Base-by-base conservation (phyloP, 1,140 invertebrate genomes). In the Calliphora vicina region DNA sequence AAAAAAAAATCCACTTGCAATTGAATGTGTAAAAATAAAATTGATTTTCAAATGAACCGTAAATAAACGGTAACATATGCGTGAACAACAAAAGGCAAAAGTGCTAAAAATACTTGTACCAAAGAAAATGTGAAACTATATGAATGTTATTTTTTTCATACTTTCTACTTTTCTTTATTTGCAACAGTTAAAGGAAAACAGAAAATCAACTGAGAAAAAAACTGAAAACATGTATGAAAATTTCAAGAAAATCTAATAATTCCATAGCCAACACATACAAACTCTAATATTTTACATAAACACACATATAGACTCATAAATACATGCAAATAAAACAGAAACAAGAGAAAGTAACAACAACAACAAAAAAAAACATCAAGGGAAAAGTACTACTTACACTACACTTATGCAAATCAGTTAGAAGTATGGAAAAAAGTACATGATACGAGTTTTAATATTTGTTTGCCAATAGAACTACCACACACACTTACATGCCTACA, bases 41-140 rank as follows among this genome's bases (percentile, higher is more conserved):
- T 81, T 81, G 80, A 57, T 29, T 27, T 29, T 27, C 80, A 61
- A 81, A 81, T 81, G 80, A 81, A 80, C 78, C 80, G 80, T 81
- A 81, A 81, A 81, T 81, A 81, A 81, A 61, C 80, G 80, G 80
- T 81, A 81, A 81, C 80, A 81, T 81, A 61, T 81, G 80, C 80
- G 27, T 57, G 26, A 81, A 81, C 74, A 78, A 74, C 72, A 42
- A 78, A 78, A 78, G 74, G 74, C 74, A 43, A 78, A 78, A 78
- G 35, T 78, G 23, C n/a, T 12, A 43, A 25, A 78, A 78, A 17
- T 43, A 10, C 6, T 43, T 17, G 72, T n/a, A 74, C 1, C 17
- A 78, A 43, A 42, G 61, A 20, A 20, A 23, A 67, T 25, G 61
- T 12, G 45, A 23, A 23, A 67, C 8, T 67, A 20, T 67, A 1